Conservation (phyloP, 2,888 invertebrate species). For the Aphodius granarius region DNA sequence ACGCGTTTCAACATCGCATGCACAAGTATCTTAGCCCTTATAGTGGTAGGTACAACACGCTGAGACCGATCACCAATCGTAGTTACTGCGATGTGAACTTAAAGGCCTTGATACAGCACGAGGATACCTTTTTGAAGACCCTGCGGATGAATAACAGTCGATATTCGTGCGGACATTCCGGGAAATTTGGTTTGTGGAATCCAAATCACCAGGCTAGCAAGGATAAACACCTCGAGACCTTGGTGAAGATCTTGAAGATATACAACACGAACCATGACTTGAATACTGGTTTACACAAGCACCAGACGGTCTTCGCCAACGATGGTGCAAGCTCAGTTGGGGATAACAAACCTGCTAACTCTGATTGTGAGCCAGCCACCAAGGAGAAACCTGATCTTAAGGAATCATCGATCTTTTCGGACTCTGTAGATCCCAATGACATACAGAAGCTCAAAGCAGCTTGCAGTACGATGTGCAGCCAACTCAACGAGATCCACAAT, state of each 20-base stretch:
- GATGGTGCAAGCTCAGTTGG: not conserved
- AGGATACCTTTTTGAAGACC: not conserved
- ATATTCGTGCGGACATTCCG: not conserved
- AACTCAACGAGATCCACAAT: constrained; percentile 1
- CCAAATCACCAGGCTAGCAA: not conserved
- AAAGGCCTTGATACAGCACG: not conserved
- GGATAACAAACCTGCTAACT: not conserved
- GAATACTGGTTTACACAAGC: not conserved
- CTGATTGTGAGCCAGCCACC: not conserved
- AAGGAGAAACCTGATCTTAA: not conserved
- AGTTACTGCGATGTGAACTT: constrained; percentile 3
- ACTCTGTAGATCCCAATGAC: not conserved
- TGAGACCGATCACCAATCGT: not conserved
- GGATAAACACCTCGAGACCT: not conserved
- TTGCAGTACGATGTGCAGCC: constrained; percentile 2
- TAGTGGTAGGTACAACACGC: not conserved
- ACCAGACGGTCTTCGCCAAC: not conserved
- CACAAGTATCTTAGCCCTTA: not conserved
- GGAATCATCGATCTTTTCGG: not conserved
- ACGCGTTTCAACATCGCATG: not conserved
- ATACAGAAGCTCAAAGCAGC: not conserved
- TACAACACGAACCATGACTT: not conserved
- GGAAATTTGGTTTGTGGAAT: not conserved
- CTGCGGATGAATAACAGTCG: not conserved
- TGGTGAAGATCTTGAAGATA: not conserved